Percentiles rank a stretch among this genome's conserved stretches.
Evolutionary conservation across 2,888 invertebrate species (phyloP).

Genomic region (Ellobium chinense): DNA sequence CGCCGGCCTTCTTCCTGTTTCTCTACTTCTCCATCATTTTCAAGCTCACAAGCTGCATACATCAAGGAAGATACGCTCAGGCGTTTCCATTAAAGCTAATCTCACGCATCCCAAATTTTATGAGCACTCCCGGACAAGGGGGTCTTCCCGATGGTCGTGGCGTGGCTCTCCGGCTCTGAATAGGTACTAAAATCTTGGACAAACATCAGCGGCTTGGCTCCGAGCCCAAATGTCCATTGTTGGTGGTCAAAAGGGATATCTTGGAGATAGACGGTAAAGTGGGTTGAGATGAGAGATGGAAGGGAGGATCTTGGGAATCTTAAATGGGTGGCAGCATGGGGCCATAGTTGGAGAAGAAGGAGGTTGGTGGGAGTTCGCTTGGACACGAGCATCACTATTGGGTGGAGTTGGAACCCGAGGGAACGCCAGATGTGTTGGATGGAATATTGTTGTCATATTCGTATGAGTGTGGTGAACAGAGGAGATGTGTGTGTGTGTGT

Average conservation of each 20-base stretch:
- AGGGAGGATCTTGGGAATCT: too few relatives aligned
- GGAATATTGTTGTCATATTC: too few relatives aligned
- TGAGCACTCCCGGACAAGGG: conserved; percentile 5
- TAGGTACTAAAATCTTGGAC: conserved; percentile 39
- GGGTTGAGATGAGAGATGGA: too few relatives aligned
- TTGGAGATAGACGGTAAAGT: not conserved
- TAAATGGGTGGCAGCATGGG: too few relatives aligned
- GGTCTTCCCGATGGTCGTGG: conserved; percentile 20
- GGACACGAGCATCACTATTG: too few relatives aligned
- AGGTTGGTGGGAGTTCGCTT: too few relatives aligned
- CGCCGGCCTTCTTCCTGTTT: not conserved
- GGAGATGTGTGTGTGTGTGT: too few relatives aligned
- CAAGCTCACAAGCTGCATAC: not conserved
- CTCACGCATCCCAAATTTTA: conserved; percentile 5
- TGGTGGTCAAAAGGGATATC: not conserved
- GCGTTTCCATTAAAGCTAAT: conserved; percentile 8
- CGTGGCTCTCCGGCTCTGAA: conserved; percentile 5
- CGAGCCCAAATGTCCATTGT: not conserved
- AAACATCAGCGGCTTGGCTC: conserved; percentile 26
- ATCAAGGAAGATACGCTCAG: not conserved
- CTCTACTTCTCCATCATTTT: not conserved
- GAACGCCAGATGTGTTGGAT: too few relatives aligned
- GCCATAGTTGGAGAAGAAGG: too few relatives aligned
- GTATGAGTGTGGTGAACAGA: too few relatives aligned
- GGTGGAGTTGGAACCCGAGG: too few relatives aligned